Percentiles rank a stretch among this genome's conserved stretches.
Evolutionary conservation across 2,797 vertebrate genomes (phyloP).

Genomic region (Sphenopsis melanotis): DNA sequence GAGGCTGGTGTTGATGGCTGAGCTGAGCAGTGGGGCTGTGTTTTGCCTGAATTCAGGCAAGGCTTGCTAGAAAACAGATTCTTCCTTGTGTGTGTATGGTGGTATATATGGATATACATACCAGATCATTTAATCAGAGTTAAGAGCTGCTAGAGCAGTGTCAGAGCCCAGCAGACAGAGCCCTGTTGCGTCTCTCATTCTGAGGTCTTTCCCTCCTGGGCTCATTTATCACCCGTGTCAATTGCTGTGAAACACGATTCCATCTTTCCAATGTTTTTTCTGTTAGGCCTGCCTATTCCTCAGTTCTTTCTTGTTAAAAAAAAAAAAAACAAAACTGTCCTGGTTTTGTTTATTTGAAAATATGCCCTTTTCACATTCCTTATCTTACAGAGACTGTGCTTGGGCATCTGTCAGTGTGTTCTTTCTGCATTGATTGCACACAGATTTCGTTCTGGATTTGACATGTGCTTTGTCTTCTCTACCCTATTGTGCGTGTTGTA

Average conservation of each 20-base stretch:
- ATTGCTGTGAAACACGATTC: background rate
- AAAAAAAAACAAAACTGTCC: background rate
- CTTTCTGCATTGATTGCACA: background rate
- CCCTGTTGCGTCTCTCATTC: background rate
- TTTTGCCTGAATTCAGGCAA: background rate
- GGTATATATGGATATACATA: background rate
- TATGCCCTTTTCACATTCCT: background rate
- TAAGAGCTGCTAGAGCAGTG: background rate
- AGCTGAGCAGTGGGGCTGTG: background rate
- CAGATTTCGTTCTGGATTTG: background rate
- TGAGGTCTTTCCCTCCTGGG: background rate
- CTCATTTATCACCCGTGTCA: background rate
- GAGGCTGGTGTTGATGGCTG: background rate
- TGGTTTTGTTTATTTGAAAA: slow-evolving; percentile 1
- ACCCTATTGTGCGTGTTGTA: background rate
- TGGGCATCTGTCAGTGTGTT: background rate
- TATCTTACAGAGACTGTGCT: background rate
- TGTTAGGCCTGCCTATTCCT: background rate
- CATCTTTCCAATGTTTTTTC: background rate
- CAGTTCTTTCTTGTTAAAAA: background rate
- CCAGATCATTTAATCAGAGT: background rate
- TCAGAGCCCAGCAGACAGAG: background rate
- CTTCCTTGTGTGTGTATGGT: background rate
- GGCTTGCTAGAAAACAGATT: background rate
- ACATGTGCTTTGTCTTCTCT: background rate